Conservation (phyloP, 2,888 invertebrate species). For the Unio pictorum region DNA sequence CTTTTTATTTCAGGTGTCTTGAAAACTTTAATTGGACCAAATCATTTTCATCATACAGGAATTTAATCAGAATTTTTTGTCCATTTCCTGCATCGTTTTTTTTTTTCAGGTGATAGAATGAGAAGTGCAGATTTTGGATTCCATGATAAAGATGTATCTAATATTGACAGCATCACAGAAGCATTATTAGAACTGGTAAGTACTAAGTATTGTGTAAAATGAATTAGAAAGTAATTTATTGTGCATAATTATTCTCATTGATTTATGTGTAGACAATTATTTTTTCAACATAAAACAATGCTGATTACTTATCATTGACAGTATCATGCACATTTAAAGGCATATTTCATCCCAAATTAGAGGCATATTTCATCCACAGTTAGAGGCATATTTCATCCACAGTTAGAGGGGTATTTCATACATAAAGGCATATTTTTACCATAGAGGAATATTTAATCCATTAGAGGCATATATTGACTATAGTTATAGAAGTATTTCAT, state of each 20-base stretch:
- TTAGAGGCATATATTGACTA: too few species aligned
- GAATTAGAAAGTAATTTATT: background rate
- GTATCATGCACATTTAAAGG: background rate
- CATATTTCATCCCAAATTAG: background rate
- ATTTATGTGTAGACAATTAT: background rate
- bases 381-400: too few species aligned
- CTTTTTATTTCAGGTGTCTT: background rate
- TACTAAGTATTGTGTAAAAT: conserved; percentile 1
- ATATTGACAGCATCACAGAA: conserved; percentile 64
- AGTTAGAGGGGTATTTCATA: too few species aligned
- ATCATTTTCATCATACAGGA: background rate
- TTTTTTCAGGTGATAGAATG: conserved; percentile 57
- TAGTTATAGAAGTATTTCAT: too few species aligned
- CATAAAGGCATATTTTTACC: too few species aligned
- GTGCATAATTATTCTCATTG: background rate
- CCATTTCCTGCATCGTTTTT: conserved; percentile 1
- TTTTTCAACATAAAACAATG: background rate
- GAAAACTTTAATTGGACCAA: background rate
- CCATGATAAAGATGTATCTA: conserved; percentile 59
- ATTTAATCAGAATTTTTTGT: background rate
- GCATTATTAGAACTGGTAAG: conserved; percentile 65
- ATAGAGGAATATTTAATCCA: too few species aligned
- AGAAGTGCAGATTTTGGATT: conserved; percentile 61
- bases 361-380: too few species aligned
- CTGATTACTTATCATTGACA: background rate